Evolutionary conservation across 2,888 invertebrate species (phyloP).

Genomic region (Drosophila neonasuta): DNA sequence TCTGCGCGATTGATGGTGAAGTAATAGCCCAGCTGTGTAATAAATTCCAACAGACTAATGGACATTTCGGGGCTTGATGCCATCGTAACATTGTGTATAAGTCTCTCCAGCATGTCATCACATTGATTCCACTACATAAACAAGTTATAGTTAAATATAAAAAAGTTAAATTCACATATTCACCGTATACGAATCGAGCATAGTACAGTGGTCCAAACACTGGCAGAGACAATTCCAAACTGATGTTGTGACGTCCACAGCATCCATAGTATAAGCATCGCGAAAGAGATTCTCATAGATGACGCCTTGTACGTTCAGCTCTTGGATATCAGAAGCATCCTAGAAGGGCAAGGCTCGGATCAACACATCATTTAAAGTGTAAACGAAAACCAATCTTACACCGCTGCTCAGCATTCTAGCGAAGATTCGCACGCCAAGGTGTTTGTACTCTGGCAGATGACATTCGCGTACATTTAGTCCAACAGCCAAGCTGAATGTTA

Average conservation of each 20-base stretch:
- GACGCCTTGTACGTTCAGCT: conserved; percentile 78
- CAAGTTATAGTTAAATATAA: background rate
- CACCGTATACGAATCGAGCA: conserved; percentile 71
- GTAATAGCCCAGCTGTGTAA: conserved; percentile 68
- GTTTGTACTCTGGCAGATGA: conserved; percentile 73
- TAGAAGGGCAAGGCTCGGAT: conserved; percentile 20
- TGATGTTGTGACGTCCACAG: conserved; percentile 52
- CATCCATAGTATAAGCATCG: conserved; percentile 69
- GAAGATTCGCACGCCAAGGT: conserved; percentile 75
- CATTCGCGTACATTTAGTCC: conserved; percentile 76
- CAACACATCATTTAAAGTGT: background rate
- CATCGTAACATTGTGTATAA: conserved; percentile 73
- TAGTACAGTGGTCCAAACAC: conserved; percentile 75
- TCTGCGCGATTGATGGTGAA: conserved; percentile 71
- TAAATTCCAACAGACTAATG: conserved; percentile 67
- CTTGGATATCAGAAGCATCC: conserved; percentile 64
- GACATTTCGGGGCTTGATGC: conserved; percentile 63
- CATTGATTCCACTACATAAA: conserved; percentile 77
- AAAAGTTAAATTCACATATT: background rate
- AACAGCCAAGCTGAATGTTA: conserved; percentile 79
- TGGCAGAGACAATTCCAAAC: conserved; percentile 78
- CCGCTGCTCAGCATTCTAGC: conserved; percentile 64
- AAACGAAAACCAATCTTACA: conserved; percentile 53
- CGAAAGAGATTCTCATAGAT: conserved; percentile 77
- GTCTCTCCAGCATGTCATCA: conserved; percentile 79